Evolutionary conservation across 2,797 vertebrate species (phyloP), one percentile per base, ranked within the genome.

Genomic region (Salmo trutta): DNA sequence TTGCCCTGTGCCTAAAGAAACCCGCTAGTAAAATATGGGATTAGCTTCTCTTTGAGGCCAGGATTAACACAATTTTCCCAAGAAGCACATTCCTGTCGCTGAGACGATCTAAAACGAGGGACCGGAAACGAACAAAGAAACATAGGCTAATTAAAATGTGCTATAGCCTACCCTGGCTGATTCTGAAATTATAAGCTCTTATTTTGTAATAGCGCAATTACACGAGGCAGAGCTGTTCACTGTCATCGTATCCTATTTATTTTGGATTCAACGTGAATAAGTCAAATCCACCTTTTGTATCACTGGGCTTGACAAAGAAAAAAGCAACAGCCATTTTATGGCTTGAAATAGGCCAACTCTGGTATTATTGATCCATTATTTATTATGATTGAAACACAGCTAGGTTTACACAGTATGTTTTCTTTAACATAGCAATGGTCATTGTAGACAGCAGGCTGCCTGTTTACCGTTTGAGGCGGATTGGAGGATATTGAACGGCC

Each of bases 11-110:
- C 82, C 88, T 83, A 81, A 75, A 91, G 86, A 93, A 92, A 86
- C 87, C 92, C 88, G 83, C 88, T 79, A 88, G 89, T 91, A 82
- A 90, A 93, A 93, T 92, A 91, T 91, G 89, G 92, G 92, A 95
- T 94, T 94, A 93, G 87, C 88, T 85, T 90, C 82, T 93, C 85
- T 92, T 91, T 91, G 90, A 93, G 90, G 89, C 89, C 78, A 72
- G 93, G 93, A 94, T 94, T 95, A 93, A 91, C 75, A 75, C 87
- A 81, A 85, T 87, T 89, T 91, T 92, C 90, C 85, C 90, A 80
- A 91, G 79, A 76, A 76, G 70, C 80, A 75, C 87, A 84, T 89
- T 89, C 85, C 86, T 86, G 85, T 90, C 89, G 89, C 86, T 83
- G 29, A 75, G 75, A 82, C 75, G 77, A 70, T 89, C 73, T 81